These are phyloP conservation scores for Stylophora pistillata DNA, from an alignment of 64 coral and sea anemone species.

Conservation along the genomic window DNA sequence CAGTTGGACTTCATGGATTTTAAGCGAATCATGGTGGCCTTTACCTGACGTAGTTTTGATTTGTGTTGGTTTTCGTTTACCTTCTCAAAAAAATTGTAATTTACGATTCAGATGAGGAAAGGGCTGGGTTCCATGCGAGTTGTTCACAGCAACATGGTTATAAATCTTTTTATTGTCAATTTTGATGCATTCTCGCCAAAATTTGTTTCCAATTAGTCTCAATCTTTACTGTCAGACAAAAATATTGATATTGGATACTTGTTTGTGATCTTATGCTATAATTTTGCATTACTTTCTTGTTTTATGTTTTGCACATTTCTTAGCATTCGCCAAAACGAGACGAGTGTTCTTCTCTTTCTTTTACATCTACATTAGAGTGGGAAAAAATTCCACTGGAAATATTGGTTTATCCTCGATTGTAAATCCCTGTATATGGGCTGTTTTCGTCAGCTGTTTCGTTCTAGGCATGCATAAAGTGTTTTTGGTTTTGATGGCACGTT, in stretches of 20 bases:
- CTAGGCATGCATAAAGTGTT: neutral
- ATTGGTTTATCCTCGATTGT: no score
- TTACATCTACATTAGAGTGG: no score
- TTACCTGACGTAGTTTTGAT: neutral
- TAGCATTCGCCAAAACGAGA: neutral
- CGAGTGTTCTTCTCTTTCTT: neutral
- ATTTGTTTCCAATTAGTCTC: constrained; percentile 4
- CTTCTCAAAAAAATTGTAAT: neutral
- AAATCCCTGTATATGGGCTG: no score
- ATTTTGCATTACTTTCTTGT: neutral
- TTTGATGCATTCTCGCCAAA: neutral
- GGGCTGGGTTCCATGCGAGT: neutral
- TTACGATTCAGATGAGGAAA: neutral
- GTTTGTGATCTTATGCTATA: neutral
- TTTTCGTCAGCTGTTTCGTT: no score
- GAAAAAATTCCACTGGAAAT: no score
- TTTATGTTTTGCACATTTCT: neutral
- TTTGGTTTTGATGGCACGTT: neutral
- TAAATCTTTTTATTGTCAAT: neutral
- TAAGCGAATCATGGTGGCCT: no score
- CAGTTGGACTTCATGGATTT: no score
- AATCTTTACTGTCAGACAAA: neutral
- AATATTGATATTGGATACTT: neutral
- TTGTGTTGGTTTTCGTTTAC: neutral
- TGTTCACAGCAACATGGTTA: neutral